Evolutionary conservation across 1,140 invertebrate genomes (phyloP).

Genomic region (Cyphomyrmex costatus): DNA sequence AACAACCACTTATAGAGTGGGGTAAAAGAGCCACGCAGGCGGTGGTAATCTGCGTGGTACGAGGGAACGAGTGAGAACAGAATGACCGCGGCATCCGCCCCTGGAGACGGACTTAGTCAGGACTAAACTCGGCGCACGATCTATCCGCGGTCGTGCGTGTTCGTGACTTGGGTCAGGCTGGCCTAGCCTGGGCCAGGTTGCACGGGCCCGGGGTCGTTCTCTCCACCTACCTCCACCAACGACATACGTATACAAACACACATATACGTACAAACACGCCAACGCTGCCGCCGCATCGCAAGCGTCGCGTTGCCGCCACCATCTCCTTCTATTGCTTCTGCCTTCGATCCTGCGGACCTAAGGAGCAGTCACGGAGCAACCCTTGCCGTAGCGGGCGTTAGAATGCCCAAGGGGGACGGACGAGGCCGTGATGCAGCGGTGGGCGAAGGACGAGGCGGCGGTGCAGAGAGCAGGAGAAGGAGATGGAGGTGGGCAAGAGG

Average conservation of each 20-base stretch:
- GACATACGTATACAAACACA: not conserved
- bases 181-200: conserved; percentile 56
- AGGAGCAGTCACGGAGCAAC: conserved; percentile 78
- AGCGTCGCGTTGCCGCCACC: conserved; percentile 26
- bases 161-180: conserved; percentile 74
- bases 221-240: conserved; percentile 47
- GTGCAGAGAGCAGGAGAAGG: conserved; percentile 68
- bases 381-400: conserved; percentile 75
- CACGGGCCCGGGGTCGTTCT: conserved; percentile 59
- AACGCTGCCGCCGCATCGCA: not conserved
- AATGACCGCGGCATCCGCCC: conserved; percentile 67
- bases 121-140: conserved; percentile 67
- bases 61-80: conserved; percentile 28
- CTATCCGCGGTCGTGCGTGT: conserved; percentile 76
- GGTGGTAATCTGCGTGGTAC: conserved; percentile 62
- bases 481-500: conserved; percentile 72
- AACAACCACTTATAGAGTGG: conserved; percentile 35
- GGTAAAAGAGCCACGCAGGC: conserved; percentile 50
- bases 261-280: too few species aligned
- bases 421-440: conserved; percentile 65
- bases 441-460: conserved; percentile 67
- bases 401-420: conserved; percentile 73
- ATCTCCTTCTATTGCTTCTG: conserved; percentile 68
- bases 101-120: conserved; percentile 69
- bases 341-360: conserved; percentile 74